phyloP scores from a whole-genome alignment of 1,140 invertebrate genomes.

The Cepaea nemoralis region DNA sequence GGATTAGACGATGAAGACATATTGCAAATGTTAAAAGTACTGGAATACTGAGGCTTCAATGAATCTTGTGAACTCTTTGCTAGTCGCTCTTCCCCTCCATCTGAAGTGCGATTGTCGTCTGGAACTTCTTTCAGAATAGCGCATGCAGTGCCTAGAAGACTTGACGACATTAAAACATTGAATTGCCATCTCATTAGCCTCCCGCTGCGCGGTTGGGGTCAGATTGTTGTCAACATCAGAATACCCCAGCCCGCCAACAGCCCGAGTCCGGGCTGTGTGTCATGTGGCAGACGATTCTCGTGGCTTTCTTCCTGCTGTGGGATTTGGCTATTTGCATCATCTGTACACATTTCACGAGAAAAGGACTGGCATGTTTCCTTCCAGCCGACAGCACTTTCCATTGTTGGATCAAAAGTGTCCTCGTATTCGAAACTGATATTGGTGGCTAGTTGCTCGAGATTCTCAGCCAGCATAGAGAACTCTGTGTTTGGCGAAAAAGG shows the following conservation, averaged over 20 bases:
- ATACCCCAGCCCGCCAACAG: background rate
- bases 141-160: background rate
- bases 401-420: conserved; percentile 17
- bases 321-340: background rate
- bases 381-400: background rate
- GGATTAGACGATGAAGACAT: background rate
- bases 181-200: background rate
- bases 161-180: background rate
- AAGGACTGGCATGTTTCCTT: background rate
- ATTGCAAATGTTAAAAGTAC: too few relatives aligned
- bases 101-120: background rate
- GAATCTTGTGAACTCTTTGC: too few relatives aligned
- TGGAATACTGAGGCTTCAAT: too few relatives aligned
- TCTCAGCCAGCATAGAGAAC: conserved; percentile 19
- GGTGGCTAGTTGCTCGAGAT: conserved; percentile 31
- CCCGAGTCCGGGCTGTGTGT: conserved; percentile 35
- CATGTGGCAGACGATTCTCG: background rate
- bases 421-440: conserved; percentile 41
- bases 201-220: background rate
- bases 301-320: background rate
- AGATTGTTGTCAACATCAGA: conserved; percentile 1
- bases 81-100: too few relatives aligned
- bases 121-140: background rate
- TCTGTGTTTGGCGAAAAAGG: conserved; percentile 24
- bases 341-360: conserved; percentile 3